Conservation (phyloP, 2,888 invertebrate genomes). For the Xylota segnis region DNA sequence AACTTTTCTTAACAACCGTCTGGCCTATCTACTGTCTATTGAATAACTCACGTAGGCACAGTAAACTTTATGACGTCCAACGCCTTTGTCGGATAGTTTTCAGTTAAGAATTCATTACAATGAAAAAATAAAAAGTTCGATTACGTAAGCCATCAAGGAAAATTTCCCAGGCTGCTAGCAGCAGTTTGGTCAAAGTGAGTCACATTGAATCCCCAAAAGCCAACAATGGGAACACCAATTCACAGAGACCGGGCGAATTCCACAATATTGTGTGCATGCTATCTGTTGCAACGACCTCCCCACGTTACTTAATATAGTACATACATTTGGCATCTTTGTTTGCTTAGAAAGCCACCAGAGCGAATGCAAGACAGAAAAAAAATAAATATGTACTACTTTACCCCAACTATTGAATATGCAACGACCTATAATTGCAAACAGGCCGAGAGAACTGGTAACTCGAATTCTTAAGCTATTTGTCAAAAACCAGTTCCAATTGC, state of each 20-base stretch:
- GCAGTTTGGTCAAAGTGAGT: slow-evolving; percentile 44
- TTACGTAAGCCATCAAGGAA: slow-evolving; percentile 26
- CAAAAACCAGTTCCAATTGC: slow-evolving; percentile 65
- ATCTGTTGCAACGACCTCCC: slow-evolving; percentile 42
- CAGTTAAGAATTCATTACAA: not conserved
- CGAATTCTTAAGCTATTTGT: slow-evolving; percentile 56
- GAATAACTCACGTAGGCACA: not conserved
- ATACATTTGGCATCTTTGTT: slow-evolving; percentile 11
- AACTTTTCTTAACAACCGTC: not conserved
- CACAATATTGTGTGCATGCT: slow-evolving; percentile 35
- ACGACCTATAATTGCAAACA: slow-evolving; percentile 69
- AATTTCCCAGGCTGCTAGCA: slow-evolving; percentile 41
- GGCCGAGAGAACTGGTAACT: slow-evolving; percentile 14
- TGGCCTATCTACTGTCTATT: not conserved
- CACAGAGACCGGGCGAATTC: slow-evolving; percentile 40
- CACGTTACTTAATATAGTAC: slow-evolving; percentile 29
- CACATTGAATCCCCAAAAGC: slow-evolving; percentile 29
- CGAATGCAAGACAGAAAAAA: not conserved
- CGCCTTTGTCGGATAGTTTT: not conserved
- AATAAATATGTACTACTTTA: slow-evolving; percentile 10
- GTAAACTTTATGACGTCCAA: not conserved
- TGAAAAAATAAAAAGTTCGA: not conserved
- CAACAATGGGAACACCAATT: slow-evolving; percentile 26
- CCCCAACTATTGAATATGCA: slow-evolving; percentile 64
- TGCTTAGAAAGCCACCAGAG: slow-evolving; percentile 49